A percentile compares a stretch with the other conserved stretches of the same genome.
Conservation (phyloP, 2,113 vertebrate species). For the Bujurquina vittata region DNA sequence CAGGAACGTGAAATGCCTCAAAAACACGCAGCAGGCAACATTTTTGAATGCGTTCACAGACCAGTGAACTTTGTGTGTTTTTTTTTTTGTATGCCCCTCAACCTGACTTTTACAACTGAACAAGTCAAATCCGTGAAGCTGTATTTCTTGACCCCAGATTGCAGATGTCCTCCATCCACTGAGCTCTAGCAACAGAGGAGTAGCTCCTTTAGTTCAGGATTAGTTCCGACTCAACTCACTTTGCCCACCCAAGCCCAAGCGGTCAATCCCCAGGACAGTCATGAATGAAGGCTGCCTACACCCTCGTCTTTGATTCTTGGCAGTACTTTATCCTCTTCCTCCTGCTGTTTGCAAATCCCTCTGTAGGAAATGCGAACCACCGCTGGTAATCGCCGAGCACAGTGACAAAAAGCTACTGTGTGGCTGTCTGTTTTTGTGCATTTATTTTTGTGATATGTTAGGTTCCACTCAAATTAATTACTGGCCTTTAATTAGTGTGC, state of each 20-base stretch:
- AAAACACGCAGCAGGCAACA: constrained; percentile 39
- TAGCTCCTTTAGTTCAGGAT: constrained; percentile 62
- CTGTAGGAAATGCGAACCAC: constrained; percentile 24
- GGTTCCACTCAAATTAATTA: constrained; percentile 62
- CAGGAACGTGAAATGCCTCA: constrained; percentile 6
- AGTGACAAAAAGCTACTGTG: constrained; percentile 36
- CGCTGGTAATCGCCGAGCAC: constrained; percentile 43
- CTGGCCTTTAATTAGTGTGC: constrained; percentile 62
- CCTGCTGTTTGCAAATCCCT: constrained; percentile 50
- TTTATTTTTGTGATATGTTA: constrained; percentile 37
- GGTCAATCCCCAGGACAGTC: constrained; percentile 59
- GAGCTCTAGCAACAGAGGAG: constrained; percentile 29
- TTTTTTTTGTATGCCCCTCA: constrained; percentile 36
- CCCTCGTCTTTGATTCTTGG: constrained; percentile 35
- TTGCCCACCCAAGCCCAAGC: constrained; percentile 32
- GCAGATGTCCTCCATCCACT: constrained; percentile 21
- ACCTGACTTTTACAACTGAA: constrained; percentile 55
- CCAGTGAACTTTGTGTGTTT: constrained; percentile 19
- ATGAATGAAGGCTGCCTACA: constrained; percentile 40
- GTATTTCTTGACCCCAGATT: constrained; percentile 31
- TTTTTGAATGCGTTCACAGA: constrained; percentile 44
- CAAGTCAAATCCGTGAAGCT: constrained; percentile 40
- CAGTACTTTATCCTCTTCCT: constrained; percentile 24
- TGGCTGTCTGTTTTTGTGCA: constrained; percentile 20
- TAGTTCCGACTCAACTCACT: constrained; percentile 64